Evolutionary conservation across 2,797 vertebrate species (phyloP).

Genomic region (Eutrigla gurnardus): DNA sequence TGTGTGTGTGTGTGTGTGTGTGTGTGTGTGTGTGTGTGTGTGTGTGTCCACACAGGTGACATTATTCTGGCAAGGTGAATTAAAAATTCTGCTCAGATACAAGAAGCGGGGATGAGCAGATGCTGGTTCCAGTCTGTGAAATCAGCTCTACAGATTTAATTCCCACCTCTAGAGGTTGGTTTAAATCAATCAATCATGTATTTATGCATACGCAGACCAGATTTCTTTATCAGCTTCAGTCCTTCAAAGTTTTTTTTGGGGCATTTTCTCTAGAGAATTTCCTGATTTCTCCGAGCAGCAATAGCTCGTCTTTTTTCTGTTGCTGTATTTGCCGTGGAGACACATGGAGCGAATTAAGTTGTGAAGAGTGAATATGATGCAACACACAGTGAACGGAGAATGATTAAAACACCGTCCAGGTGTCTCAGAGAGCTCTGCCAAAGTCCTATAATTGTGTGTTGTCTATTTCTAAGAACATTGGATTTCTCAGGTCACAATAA

Average conservation of each 20-base stretch:
- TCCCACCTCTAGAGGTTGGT: neutral
- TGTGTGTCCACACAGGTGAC: slow-evolving; percentile 1
- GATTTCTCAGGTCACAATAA: neutral
- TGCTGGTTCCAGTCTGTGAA: slow-evolving; percentile 48
- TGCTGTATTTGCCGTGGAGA: neutral
- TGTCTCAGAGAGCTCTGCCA: neutral
- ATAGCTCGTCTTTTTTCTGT: slow-evolving; percentile 7
- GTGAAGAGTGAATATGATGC: neutral
- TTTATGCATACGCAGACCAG: neutral
- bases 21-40: slow-evolving; percentile 10
- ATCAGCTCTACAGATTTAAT: slow-evolving; percentile 19
- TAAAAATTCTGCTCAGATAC: slow-evolving; percentile 36
- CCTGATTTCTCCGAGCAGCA: slow-evolving; percentile 1
- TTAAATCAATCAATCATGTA: slow-evolving; percentile 15
- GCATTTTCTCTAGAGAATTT: neutral
- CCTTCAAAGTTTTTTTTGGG: neutral
- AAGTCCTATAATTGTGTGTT: neutral
- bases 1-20: slow-evolving; percentile 13
- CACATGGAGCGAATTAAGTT: neutral
- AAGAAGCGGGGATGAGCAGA: slow-evolving; percentile 40
- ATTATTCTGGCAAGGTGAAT: slow-evolving; percentile 41
- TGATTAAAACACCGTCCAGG: neutral
- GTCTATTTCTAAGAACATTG: neutral
- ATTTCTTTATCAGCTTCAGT: neutral
- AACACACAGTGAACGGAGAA: neutral